Conservation (phyloP, 2,888 invertebrate genomes). For the Priocnemis perturbator region DNA sequence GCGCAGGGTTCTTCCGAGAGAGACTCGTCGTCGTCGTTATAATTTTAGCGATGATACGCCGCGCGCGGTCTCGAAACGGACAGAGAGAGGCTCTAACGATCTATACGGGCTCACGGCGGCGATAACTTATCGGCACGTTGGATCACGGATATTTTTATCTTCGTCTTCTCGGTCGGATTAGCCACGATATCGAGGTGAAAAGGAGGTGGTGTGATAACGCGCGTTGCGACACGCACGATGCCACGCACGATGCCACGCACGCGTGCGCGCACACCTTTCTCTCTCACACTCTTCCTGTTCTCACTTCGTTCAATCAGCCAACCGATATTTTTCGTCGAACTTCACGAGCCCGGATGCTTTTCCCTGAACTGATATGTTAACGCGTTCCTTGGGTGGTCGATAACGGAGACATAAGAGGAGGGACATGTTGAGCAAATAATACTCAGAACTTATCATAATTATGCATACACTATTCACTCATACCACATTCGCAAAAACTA, state of each 20-base stretch:
- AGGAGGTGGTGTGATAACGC: constrained; percentile 40
- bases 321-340: neutral
- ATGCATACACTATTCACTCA: too few relatives aligned
- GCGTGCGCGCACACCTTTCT: neutral
- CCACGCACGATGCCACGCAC: neutral
- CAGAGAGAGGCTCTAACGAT: constrained; percentile 33
- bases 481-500: too few relatives aligned
- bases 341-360: too few relatives aligned
- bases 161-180: constrained; percentile 38
- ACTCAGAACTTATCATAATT: too few relatives aligned
- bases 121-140: constrained; percentile 61
- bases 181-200: constrained; percentile 36
- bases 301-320: neutral
- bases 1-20: neutral
- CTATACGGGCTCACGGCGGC: constrained; percentile 29
- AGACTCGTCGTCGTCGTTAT: constrained; percentile 34
- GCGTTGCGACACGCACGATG: neutral
- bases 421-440: too few relatives aligned
- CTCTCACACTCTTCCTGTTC: neutral
- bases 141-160: constrained; percentile 66
- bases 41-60: constrained; percentile 63
- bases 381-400: too few relatives aligned
- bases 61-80: constrained; percentile 31
- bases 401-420: too few relatives aligned
- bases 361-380: too few relatives aligned